Base-by-base conservation (phyloP, 2,888 invertebrate genomes). In the Drosophila meridiana region DNA sequence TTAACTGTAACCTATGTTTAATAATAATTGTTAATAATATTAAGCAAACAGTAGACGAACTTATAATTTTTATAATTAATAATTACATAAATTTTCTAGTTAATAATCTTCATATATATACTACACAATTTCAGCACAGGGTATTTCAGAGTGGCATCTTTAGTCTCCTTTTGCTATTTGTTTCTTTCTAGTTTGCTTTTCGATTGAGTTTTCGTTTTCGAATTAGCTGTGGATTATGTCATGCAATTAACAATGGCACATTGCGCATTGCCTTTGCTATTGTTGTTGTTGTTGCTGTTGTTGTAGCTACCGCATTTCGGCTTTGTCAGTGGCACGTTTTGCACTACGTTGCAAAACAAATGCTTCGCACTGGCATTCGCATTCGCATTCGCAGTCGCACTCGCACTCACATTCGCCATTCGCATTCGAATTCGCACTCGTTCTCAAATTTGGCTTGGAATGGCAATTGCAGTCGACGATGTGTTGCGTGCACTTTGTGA, bases 241-340 rank as follows among this genome's bases (percentile, higher is more conserved):
- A 87, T 89, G 90, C 90, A 87, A 87, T 87, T 89, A 87, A 87
- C 86, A 87, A 89, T 87, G 88, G 78, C 80, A 82, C 69, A 77
- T 74, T 76, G 86, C 73, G 73, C 63, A 78, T 69, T 67, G 71
- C 67, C 59, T 66, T 61, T 75, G 80, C 60, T 53, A 72, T 61
- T 67, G 69, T 53, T 65, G 6, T 34, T 34, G 34, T 40, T 38
- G 38, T 13, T 40, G 69, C 50, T 59, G 45, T 45, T 45, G 66
- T 55, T 59, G 66, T 66, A 66, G 76, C 72, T 76, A 71, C 73
- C 66, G 80, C 69, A 64, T 50, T 75, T 83, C 64, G 81, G 70
- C 74, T 73, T 85, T 85, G 84, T 84, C 72, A 77, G 87, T 68
- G 80, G 82, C 82, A 85, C 82, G 85, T 85, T 80, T 85, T 67